phyloP scores from a whole-genome alignment of 2,888 invertebrate species.

The Toxonevra muliebris region DNA sequence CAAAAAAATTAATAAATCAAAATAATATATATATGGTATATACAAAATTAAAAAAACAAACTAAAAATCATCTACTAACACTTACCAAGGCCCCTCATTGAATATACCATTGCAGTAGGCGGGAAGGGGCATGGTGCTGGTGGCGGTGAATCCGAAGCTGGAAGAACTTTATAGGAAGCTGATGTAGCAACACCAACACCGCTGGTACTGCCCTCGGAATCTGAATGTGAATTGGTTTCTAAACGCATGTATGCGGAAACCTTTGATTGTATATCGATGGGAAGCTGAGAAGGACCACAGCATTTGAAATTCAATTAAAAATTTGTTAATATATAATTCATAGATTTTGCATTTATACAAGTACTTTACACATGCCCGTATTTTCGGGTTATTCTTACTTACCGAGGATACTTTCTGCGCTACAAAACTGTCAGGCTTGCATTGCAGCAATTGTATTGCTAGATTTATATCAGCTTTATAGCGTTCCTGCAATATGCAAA shows the following conservation, averaged over 20 bases:
- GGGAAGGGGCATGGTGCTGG: slow-evolving; percentile 72
- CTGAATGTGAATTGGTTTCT: slow-evolving; percentile 65
- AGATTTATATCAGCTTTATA: slow-evolving; percentile 93
- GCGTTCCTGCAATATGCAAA: slow-evolving; percentile 75
- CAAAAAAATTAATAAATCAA: slow-evolving; percentile 13
- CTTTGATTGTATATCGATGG: slow-evolving; percentile 89
- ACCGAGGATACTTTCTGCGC: slow-evolving; percentile 90
- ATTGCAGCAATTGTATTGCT: slow-evolving; percentile 92
- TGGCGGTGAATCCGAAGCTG: slow-evolving; percentile 65
- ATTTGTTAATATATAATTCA: neutral
- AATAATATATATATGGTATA: too few species aligned
- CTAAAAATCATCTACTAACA: slow-evolving; percentile 64
- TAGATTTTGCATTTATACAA: neutral
- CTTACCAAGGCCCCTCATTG: slow-evolving; percentile 67
- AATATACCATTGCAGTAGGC: slow-evolving; percentile 85
- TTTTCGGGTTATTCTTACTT: slow-evolving; percentile 63
- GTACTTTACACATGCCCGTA: neutral
- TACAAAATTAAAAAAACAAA: slow-evolving; percentile 42
- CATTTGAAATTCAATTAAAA: neutral
- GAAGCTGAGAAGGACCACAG: slow-evolving; percentile 73
- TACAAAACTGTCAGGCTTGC: slow-evolving; percentile 94
- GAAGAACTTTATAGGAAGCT: slow-evolving; percentile 65
- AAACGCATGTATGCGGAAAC: slow-evolving; percentile 75
- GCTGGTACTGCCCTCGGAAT: slow-evolving; percentile 64
- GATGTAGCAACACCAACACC: slow-evolving; percentile 63